Base-by-base conservation (phyloP, 2,888 invertebrate genomes). In the Cancer borealis region DNA sequence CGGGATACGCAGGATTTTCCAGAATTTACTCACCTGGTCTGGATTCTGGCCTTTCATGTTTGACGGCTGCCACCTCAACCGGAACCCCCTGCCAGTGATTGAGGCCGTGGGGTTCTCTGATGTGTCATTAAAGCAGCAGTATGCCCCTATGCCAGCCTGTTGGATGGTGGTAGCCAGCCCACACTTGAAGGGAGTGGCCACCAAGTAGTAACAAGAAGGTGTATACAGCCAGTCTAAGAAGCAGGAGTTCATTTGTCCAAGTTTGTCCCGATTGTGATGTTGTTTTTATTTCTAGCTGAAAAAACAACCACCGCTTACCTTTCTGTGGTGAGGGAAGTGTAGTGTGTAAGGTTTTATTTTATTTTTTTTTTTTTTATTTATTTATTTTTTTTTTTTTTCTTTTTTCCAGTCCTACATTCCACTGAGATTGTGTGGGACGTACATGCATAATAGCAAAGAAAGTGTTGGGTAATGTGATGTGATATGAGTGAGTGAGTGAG, bases 11-110 rank as follows among this genome's bases (percentile, higher is more conserved):
- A 47, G 39, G 10, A 12, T 73, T 26, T 0, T 94, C 6, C 94
- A 94, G 60, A 17, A 47, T 60, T 12, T 92, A 14, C 92, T 94
- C 88, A 92, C 94, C 14, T 45, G 12, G 39, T 49, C 47, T 0
- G 88, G 88, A 49, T 46, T 94, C 21, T 94, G 94, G 94, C 92
- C 94, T 30, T 94, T 94, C 79, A 6, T 92, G 6, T 92, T 94
- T 45, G 94, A 94, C 30, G 94, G 94, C 1, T 94, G 94, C 39
- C n/a, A 45, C 45, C 73, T 92, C 45, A 90, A 94, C 84, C n/a
- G 92, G 10, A 54, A 94, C 46, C 94, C 94, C 39, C 54, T 92
- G 21, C 94, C 94, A 21, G n/a, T 49, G 14, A 94, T 94, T 21
- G 39, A 92, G 21, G 89, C 73, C 17, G 89, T 90, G 12, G 94